These are phyloP conservation scores for Xenotilapia longispinis DNA, from an alignment of 2,113 vertebrate genomes.

Conservation along the genomic window DNA sequence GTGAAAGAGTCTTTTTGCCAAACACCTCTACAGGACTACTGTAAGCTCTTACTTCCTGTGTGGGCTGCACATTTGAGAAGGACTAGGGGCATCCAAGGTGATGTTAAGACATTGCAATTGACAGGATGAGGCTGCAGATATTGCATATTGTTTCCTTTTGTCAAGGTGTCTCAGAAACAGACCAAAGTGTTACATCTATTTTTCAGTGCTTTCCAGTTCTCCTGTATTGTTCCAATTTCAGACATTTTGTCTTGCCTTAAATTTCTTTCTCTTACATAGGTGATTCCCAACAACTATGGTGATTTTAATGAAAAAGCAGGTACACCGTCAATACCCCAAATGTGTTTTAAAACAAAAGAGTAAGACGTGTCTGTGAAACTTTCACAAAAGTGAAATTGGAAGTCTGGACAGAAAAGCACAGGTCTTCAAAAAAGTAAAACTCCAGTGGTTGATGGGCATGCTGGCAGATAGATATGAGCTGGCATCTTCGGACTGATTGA, in stretches of 20 bases:
- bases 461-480: neutral
- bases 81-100: neutral
- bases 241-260: neutral
- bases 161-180: neutral
- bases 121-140: neutral
- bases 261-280: neutral
- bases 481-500: neutral
- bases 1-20: neutral
- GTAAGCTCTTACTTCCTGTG: neutral
- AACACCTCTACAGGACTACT: neutral
- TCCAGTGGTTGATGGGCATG: neutral
- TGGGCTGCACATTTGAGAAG: neutral
- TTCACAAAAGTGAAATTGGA: neutral
- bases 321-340: neutral
- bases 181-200: neutral
- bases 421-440: neutral
- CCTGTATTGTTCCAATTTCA: neutral
- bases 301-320: neutral
- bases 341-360: neutral
- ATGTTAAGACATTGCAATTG: neutral
- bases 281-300: neutral
- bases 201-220: neutral
- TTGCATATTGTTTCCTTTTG: neutral
- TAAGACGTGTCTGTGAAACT: neutral
- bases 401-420: neutral